Evolutionary conservation across 2,797 vertebrate species (phyloP), one percentile per base, ranked within the genome.

Genomic region (Paratrypauchen microcephalus): DNA sequence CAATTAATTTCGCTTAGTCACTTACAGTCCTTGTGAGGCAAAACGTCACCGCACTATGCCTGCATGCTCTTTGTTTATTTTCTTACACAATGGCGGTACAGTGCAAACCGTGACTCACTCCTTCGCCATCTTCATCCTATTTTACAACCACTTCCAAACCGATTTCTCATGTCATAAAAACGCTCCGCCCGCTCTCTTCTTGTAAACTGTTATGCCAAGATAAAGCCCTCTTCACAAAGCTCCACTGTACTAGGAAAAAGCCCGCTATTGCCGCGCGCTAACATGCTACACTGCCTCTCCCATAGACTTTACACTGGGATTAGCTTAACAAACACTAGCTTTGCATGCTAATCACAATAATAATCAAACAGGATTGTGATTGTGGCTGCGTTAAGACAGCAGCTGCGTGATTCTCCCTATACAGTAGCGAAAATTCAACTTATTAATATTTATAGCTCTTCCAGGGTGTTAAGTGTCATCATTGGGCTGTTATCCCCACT

Each of bases 401-500:
- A 87, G 81, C 84, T 87, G 87, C 75, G 74, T 74, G 59, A 81
- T 79, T 84, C 65, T 50, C 54, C 74, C 66, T 63, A 56, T 26
- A 84, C 86, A 82, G 83, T 83, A 75, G 83, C 83, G 70, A 79
- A 79, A 82, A 73, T 52, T 0, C 74, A 78, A 72, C 81, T 71
- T 1, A 87, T 89, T 84, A 87, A 87, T 90, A 89, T 90, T 90
- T 89, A 89, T 83, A 79, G 78, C 77, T 81, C 71, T 82, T 86
- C 82, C 82, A 74, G 84, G 79, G 87, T 47, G 85, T 65, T 86
- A 87, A 89, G 86, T 90, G 86, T 89, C 83, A 88, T 92, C 88
- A 92, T 90, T 87, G 89, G 81, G 88, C 88, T 85, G 88, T 89
- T 89, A 87, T 81, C 83, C 86, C 71, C 77, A 76, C 85, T 75